Evolutionary conservation across 2,888 invertebrate genomes (phyloP).

Genomic region (Macrophya annulata): DNA sequence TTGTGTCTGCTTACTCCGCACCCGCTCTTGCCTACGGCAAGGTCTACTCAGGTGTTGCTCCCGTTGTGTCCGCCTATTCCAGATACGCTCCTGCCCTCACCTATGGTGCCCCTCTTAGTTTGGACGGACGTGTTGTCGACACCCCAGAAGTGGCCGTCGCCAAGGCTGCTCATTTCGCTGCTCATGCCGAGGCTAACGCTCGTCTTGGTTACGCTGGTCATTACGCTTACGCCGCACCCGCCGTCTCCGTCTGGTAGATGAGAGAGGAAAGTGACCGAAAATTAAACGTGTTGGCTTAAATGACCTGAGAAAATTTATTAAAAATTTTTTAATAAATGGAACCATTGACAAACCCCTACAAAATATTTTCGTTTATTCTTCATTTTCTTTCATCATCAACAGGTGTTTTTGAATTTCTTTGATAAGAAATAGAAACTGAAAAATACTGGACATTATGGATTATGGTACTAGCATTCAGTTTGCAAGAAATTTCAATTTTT

Average conservation of each 20-base stretch:
- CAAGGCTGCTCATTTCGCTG: constrained; percentile 77
- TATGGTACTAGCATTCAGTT: too few relatives aligned
- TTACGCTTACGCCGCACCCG: constrained; percentile 51
- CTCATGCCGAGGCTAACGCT: constrained; percentile 67
- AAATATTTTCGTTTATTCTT: not conserved
- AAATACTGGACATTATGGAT: too few relatives aligned
- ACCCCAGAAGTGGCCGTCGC: constrained; percentile 75
- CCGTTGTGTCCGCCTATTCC: constrained; percentile 44
- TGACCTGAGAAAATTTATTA: too few relatives aligned
- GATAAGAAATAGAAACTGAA: too few relatives aligned
- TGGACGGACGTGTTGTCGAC: constrained; percentile 67
- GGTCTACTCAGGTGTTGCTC: constrained; percentile 42
- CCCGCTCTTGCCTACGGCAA: constrained; percentile 51
- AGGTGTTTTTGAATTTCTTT: too few relatives aligned
- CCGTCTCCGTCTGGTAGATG: constrained; percentile 44
- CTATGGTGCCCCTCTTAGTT: constrained; percentile 63
- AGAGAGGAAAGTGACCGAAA: not conserved
- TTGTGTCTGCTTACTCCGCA: constrained; percentile 48
- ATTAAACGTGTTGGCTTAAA: not conserved
- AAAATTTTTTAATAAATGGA: constrained; percentile 26
- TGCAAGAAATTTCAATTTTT: too few relatives aligned
- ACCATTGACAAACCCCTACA: constrained; percentile 21
- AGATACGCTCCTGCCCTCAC: constrained; percentile 58
- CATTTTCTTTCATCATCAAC: too few relatives aligned
- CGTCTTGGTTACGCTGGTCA: constrained; percentile 46